Conservation (phyloP, 2,113 vertebrate species). For the Chaetodon auriga region DNA sequence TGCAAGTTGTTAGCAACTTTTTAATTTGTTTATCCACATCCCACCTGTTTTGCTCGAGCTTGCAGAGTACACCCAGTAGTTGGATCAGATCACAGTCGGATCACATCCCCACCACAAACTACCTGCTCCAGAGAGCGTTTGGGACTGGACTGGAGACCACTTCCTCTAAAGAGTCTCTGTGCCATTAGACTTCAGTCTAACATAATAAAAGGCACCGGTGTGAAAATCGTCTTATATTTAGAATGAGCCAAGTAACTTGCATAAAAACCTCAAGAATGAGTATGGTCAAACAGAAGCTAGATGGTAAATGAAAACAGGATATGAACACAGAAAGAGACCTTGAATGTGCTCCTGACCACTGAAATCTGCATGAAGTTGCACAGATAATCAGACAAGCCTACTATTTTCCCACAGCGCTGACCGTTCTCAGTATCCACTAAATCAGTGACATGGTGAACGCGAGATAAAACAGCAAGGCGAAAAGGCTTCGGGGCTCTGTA, state of each 20-base stretch:
- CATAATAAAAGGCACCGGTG: too few species aligned
- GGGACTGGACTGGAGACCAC: too few species aligned
- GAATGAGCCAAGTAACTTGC: background rate
- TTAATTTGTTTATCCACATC: too few species aligned
- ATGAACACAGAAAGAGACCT: background rate
- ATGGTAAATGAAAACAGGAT: background rate
- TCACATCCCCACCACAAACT: too few species aligned
- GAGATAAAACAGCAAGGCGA: background rate
- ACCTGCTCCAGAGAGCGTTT: too few species aligned
- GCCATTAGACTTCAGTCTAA: too few species aligned
- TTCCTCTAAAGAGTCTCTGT: too few species aligned
- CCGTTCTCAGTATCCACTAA: background rate
- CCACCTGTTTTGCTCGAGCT: too few species aligned
- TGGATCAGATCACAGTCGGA: too few species aligned
- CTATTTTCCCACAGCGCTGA: constrained; percentile 18
- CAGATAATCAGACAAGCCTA: constrained; percentile 20
- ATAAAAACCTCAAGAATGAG: background rate
- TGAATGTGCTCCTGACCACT: background rate
- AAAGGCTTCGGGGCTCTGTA: constrained; percentile 11
- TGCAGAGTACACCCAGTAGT: too few species aligned
- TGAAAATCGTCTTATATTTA: background rate
- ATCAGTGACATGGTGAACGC: constrained; percentile 5
- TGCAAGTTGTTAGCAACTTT: too few species aligned
- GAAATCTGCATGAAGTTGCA: constrained; percentile 15
- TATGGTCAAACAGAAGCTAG: background rate